Evolutionary conservation across 1,140 invertebrate genomes (phyloP).

Genomic region (Lasaia peninsularis): DNA sequence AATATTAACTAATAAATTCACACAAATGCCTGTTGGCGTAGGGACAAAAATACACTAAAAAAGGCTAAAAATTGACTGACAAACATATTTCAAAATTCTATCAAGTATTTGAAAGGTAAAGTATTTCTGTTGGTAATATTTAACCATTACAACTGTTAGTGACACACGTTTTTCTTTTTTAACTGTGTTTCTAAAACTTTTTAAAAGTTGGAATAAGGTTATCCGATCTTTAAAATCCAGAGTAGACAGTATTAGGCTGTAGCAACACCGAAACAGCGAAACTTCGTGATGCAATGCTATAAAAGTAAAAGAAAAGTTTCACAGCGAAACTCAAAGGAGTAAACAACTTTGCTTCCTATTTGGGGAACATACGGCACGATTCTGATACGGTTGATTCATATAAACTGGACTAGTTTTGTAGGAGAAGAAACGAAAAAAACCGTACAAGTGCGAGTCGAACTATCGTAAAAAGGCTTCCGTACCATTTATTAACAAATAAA

Average conservation of each 20-base stretch:
- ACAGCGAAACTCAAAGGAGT: slow-evolving; percentile 36
- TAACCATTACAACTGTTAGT: too few species aligned
- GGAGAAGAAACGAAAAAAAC: too few species aligned
- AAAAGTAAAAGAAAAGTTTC: slow-evolving; percentile 50
- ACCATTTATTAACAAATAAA: too few species aligned
- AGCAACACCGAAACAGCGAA: slow-evolving; percentile 28
- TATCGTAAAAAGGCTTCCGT: not conserved
- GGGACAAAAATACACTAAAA: too few species aligned
- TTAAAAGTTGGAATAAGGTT: slow-evolving; percentile 25
- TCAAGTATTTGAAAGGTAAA: too few species aligned
- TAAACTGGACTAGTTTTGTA: not conserved
- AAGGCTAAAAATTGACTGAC: too few species aligned
- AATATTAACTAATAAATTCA: too few species aligned
- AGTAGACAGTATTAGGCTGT: slow-evolving; percentile 26
- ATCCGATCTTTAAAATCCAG: slow-evolving; percentile 10
- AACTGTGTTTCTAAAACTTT: not conserved
- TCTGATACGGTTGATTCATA: slow-evolving; percentile 23
- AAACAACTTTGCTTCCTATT: slow-evolving; percentile 56
- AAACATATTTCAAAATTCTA: too few species aligned
- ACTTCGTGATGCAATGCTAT: slow-evolving; percentile 36
- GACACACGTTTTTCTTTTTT: too few species aligned
- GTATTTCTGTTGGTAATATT: too few species aligned
- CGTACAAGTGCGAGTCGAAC: too few species aligned
- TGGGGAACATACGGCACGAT: slow-evolving; percentile 45
- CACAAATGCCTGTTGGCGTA: too few species aligned